Conservation (phyloP, 2,888 invertebrate species). For the Acrobasis consociella region DNA sequence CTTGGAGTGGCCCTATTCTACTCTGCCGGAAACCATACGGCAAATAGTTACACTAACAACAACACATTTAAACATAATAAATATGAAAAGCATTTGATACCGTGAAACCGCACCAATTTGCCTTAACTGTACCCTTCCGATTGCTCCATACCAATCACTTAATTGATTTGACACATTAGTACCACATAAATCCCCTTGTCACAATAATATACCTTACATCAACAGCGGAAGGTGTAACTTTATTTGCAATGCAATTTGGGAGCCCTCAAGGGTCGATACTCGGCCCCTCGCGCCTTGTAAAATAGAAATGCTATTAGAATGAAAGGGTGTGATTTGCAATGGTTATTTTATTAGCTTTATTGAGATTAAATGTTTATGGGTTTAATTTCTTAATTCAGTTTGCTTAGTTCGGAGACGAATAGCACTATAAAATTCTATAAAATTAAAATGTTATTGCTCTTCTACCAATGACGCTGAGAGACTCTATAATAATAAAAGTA, state of each 20-base stretch:
- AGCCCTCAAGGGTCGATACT: constrained; percentile 33
- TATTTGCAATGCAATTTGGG: constrained; percentile 25
- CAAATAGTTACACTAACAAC: neutral
- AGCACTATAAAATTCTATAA: constrained; percentile 8
- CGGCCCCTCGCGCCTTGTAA: constrained; percentile 43
- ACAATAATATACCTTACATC: constrained; percentile 27
- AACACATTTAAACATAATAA: neutral
- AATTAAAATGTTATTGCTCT: neutral
- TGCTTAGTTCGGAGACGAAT: constrained; percentile 1
- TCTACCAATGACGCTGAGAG: neutral
- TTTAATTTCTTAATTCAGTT: constrained; percentile 30
- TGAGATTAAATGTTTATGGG: constrained; percentile 63
- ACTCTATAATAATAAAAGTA: neutral
- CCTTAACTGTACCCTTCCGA: constrained; percentile 31
- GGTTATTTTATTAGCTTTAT: constrained; percentile 75
- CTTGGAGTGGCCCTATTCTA: too few relatives aligned
- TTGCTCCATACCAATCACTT: constrained; percentile 62
- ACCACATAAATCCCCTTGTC: constrained; percentile 31
- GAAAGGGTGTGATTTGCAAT: constrained; percentile 76
- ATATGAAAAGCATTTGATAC: constrained; percentile 15
- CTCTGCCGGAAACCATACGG: too few relatives aligned
- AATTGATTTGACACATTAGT: constrained; percentile 71
- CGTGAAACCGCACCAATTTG: constrained; percentile 23
- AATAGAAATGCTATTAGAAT: constrained; percentile 61
- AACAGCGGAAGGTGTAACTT: constrained; percentile 30